These are phyloP conservation scores for Melanerpes aurifrons DNA, from an alignment of 2,113 vertebrate species.

Conservation along the genomic window DNA sequence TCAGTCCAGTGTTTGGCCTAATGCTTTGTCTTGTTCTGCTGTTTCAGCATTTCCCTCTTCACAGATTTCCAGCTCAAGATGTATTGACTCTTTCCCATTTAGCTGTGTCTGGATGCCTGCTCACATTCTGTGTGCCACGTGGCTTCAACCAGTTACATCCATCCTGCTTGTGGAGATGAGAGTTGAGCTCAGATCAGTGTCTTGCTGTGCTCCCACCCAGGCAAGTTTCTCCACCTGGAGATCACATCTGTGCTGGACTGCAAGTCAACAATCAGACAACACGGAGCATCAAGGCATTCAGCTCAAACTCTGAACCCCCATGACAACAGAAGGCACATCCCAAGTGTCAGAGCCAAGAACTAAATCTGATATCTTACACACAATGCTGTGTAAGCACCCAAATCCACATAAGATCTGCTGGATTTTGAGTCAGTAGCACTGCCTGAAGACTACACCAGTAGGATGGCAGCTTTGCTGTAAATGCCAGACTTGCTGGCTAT, in stretches of 20 bases:
- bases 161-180: neutral
- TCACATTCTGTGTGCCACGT: neutral
- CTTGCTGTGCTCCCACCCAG: neutral
- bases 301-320: neutral
- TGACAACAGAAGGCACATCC: neutral
- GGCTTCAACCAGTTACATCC: neutral
- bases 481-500: neutral
- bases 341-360: fast-evolving
- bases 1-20: neutral
- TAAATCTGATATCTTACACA: neutral
- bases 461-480: neutral
- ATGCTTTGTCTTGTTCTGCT: neutral
- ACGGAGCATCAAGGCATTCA: neutral
- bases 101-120: neutral
- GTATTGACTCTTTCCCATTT: neutral
- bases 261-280: neutral
- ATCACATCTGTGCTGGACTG: neutral
- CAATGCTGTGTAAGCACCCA: neutral
- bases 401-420: neutral
- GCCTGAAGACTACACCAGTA: neutral
- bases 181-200: neutral
- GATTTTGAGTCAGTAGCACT: neutral
- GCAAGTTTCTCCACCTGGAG: neutral
- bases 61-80: neutral
- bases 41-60: neutral